Evolutionary conservation across 2,113 vertebrate genomes (phyloP), one percentile per base, ranked within the genome.

Genomic region (Oreochromis aureus): DNA sequence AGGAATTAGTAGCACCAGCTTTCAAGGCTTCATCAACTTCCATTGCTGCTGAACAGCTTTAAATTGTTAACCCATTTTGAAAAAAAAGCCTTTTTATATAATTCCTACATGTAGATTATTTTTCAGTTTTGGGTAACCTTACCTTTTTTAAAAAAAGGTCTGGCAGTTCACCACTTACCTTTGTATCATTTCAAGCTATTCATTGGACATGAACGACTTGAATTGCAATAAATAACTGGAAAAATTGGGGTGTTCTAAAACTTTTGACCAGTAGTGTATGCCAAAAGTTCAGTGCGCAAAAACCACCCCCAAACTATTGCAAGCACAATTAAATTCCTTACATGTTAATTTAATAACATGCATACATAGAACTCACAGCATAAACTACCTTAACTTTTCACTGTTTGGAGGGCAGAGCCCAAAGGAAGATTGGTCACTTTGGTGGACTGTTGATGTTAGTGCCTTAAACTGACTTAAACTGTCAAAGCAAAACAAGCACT

Each of bases 261-360:
- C 59, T n/a, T 63, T 36, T 66, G 18, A 2, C 32, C 32, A n/a
- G 61, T 36, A 12, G 61, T 66, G 32, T 66, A 63, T 63, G 59
- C 18, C 6, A 66, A 66, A 36, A n/a, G 32, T 7, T 63, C 2
- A 7, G 59, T 34, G 5, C 1, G 3, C 0, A 0, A 11, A 63
- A 63, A 63, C 58, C 27, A 2, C 27, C 58, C 30, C 30, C 6
- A n/a, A 36, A 63, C 59, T 66, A 66, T n/a, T 66, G 61, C 18
- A 36, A 66, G 32, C 6, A 3, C 32, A 5, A 39, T 39, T 66
- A 12, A n/a, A 66, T 66, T 2, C 32, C 10, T 36, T 66, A 36
- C 32, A 39, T 36, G 32, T 66, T 66, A n/a, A 66, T 66, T 0
- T 66, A 12, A 66, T 12, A 39, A 66, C 61, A n/a, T 5, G 61